Percentiles rank a stretch among this genome's conserved stretches.
Evolutionary conservation across 2,888 invertebrate genomes (phyloP).

Genomic region (Tanytarsus gracilentus): DNA sequence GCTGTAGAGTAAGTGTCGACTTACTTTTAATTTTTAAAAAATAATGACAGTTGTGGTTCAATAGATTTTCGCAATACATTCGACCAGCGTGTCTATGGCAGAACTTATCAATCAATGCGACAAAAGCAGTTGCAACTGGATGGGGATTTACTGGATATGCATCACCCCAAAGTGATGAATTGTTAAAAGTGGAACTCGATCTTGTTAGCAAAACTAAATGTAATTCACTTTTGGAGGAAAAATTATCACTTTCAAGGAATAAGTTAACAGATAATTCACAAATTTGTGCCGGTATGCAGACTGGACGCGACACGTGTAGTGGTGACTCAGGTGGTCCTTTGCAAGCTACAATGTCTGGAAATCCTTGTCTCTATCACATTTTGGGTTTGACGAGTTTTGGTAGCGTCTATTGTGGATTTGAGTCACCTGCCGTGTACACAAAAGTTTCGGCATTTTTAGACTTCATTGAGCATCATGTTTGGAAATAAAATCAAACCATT

Average conservation of each 20-base stretch:
- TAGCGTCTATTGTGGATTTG: constrained; percentile 30
- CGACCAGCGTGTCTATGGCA: constrained; percentile 43
- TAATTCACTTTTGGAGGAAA: constrained; percentile 35
- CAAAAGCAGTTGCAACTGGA: constrained; percentile 38
- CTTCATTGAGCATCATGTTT: too few relatives aligned
- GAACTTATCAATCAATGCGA: constrained; percentile 33
- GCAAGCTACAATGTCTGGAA: constrained; percentile 37
- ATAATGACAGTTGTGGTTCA: background rate
- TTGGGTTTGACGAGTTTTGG: constrained; percentile 43
- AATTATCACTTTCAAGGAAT: background rate
- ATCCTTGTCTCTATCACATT: constrained; percentile 40
- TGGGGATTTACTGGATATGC: constrained; percentile 41
- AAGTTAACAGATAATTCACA: constrained; percentile 28
- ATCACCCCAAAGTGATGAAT: constrained; percentile 36
- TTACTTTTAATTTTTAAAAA: background rate
- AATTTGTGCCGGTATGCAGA: constrained; percentile 36
- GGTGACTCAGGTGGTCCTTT: constrained; percentile 37
- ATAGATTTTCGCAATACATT: constrained; percentile 35
- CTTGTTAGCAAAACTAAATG: constrained; percentile 37
- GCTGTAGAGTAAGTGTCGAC: constrained; percentile 32
- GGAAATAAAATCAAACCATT: too few relatives aligned
- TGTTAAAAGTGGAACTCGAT: constrained; percentile 41
- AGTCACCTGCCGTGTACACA: constrained; percentile 2
- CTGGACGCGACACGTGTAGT: constrained; percentile 34
- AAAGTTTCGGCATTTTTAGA: too few relatives aligned